Evolutionary conservation across 2,113 vertebrate genomes (phyloP), one percentile per base, ranked within the genome.

Genomic region (Athene noctua): DNA sequence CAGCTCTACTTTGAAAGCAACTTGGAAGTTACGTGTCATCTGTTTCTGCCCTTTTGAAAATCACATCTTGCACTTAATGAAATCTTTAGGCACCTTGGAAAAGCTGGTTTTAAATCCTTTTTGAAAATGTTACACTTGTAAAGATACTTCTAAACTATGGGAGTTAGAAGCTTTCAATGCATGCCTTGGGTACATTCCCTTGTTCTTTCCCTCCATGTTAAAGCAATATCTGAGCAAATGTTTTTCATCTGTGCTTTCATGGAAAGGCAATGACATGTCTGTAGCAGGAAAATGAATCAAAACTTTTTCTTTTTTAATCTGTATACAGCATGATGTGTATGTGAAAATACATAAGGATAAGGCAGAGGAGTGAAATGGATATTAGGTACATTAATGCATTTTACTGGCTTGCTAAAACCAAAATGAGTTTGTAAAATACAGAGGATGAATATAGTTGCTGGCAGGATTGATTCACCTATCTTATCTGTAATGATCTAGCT

Each of bases 31-130:
- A 78, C 61, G 57, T 42, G 57, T 79, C 65, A 49, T 72, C 68
- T 93, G 55, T 70, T 96, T 93, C 74, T 92, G 67, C 59, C 51
- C 59, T 88, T 96, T 92, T 88, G 58, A 92, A 90, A 92, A 86
- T 83, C 88, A 86, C 44, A 52, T 82, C 59, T 80, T 82, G 20
- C 23, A 73, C 67, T 85, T 90, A 86, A 80, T 71, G 23, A 29
- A 92, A 63, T 93, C n/a, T 92, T 88, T 90, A 92, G 61, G 38
- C 55, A 29, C 65, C 61, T 80, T 93, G 62, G 77, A 91, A 95
- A 93, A 89, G 32, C 59, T 88, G 25, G 18, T 38, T 90, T 91
- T 22, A 94, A 94, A 90, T 88, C 62, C n/a, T 65, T 78, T 91
- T 67, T n/a, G 46, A 88, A 95, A 92, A 92, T 90, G 74, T 80